Percentiles rank a stretch among this genome's conserved stretches.
Evolutionary conservation across 1,140 invertebrate genomes (phyloP).

Genomic region (Cyrtorhinus lividipennis): DNA sequence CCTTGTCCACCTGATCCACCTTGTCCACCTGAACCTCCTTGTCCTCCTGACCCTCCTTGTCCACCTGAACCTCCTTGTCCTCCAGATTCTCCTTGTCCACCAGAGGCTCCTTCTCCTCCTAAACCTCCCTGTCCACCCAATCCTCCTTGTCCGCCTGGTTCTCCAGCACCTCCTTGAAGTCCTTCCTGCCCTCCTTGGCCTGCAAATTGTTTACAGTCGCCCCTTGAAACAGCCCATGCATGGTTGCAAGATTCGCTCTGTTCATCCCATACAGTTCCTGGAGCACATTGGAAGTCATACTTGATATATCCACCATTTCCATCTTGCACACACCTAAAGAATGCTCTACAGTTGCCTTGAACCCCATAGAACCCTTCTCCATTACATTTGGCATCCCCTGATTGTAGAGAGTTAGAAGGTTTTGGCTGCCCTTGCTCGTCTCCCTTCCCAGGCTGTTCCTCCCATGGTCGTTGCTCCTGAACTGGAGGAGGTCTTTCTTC

Average conservation of each 20-base stretch:
- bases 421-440: conserved; percentile 7
- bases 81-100: not conserved
- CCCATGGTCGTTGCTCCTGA: conserved; percentile 3
- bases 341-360: conserved; percentile 43
- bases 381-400: conserved; percentile 16
- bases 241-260: conserved; percentile 44
- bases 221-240: conserved; percentile 34
- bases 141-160: not conserved
- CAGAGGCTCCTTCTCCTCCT: not conserved
- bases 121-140: not conserved
- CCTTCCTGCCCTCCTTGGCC: not conserved
- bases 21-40: not conserved
- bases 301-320: conserved; percentile 38
- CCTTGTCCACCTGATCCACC: not conserved
- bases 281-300: conserved; percentile 46
- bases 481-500: not conserved
- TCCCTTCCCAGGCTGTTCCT: conserved; percentile 10
- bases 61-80: not conserved
- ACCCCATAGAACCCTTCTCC: conserved; percentile 41
- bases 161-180: not conserved
- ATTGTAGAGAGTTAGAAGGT: not conserved
- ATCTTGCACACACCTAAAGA: conserved; percentile 49
- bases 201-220: conserved; percentile 20
- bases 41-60: not conserved
- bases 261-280: conserved; percentile 49